Percentiles rank a stretch among this genome's conserved stretches.
phyloP scores from a whole-genome alignment of 2,113 vertebrate species.

The Panthera leo region DNA sequence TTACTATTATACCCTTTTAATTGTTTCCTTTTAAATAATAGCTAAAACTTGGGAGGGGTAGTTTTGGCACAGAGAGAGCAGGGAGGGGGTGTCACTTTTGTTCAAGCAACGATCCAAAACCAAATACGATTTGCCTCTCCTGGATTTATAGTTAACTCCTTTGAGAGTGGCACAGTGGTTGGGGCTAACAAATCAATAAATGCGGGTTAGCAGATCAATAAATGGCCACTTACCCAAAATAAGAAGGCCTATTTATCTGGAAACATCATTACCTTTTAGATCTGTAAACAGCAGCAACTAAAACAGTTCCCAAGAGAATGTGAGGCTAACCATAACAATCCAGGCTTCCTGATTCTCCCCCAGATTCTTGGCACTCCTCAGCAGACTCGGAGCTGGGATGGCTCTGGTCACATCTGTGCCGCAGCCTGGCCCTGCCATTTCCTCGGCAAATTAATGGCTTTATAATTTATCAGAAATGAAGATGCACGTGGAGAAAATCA shows the following conservation, averaged over 20 bases:
- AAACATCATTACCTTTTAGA: conserved; percentile 91
- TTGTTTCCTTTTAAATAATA: conserved; percentile 68
- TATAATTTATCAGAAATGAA: conserved; percentile 99
- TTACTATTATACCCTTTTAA: conserved; percentile 44
- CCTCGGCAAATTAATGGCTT: conserved; percentile 99
- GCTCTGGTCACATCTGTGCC: conserved; percentile 98
- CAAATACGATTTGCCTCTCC: conserved; percentile 76
- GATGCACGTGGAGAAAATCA: conserved; percentile 96
- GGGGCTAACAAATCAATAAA: conserved; percentile 85
- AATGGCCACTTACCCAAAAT: conserved; percentile 88
- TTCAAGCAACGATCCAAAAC: conserved; percentile 62
- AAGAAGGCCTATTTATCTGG: conserved; percentile 90
- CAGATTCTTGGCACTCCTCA: conserved; percentile 90
- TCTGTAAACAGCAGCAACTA: conserved; percentile 93
- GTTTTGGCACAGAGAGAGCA: not conserved
- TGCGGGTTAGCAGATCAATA: conserved; percentile 87
- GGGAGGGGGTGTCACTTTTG: conserved; percentile 41
- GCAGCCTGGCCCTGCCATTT: conserved; percentile 95
- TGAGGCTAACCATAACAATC: conserved; percentile 94
- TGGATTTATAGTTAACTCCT: conserved; percentile 88
- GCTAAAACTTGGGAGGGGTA: conserved; percentile 51
- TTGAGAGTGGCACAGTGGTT: conserved; percentile 79
- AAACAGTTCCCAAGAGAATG: conserved; percentile 91
- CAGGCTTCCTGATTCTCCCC: conserved; percentile 90
- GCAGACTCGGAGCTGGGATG: conserved; percentile 89